Base-by-base conservation (phyloP, 2,888 invertebrate species). In the Chrysomela aeneicollis region DNA sequence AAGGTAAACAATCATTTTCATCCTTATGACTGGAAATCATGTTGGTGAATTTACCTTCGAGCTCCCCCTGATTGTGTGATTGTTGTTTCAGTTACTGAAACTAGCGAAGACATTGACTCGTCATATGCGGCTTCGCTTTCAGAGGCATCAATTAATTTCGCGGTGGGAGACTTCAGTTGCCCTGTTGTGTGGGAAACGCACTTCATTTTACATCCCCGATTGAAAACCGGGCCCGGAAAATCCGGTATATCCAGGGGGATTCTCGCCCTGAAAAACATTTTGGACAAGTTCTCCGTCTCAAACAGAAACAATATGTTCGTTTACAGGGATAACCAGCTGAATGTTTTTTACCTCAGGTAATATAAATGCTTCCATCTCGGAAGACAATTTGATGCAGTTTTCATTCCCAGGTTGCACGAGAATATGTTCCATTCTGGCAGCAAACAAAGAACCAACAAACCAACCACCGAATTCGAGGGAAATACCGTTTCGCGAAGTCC, bases 291-390 rank as follows among this genome's bases (percentile, higher is more conserved):
- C 75, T 88, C 89, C 1, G 91, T 92, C 0, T 86, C 85, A 70
- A 92, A 92, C 76, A 84, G 92, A 46, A 87, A 84, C 69, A 92
- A 92, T 79, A 90, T 92, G 91, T 92, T 91, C 81, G 91, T 92
- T 12, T 90, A 90, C 76, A 86, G 87, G 76, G 91, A 92, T 73
- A 85, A 83, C 46, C 83, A 84, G 63, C 85, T 85, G 15, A 87
- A 88, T 73, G 89, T 89, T 0, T 90, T 89, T 76, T 90, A 90
- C 77, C 73, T 82, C 57, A 76, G 82, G 83, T 84, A 77, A 73
- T 51, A 12, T 18, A 30, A 22, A 18, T 5, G 6, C 26, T 18
- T 35, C 52, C 21, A 1, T 4, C 42, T 53, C 1, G 2, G 19
- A 17, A 18, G 12, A 30, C 9, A 53, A 26, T 51, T 17, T 15